A percentile compares a stretch with the other conserved stretches of the same genome.
phyloP scores from a whole-genome alignment of 2,888 invertebrate genomes.

The Archips xylosteana region DNA sequence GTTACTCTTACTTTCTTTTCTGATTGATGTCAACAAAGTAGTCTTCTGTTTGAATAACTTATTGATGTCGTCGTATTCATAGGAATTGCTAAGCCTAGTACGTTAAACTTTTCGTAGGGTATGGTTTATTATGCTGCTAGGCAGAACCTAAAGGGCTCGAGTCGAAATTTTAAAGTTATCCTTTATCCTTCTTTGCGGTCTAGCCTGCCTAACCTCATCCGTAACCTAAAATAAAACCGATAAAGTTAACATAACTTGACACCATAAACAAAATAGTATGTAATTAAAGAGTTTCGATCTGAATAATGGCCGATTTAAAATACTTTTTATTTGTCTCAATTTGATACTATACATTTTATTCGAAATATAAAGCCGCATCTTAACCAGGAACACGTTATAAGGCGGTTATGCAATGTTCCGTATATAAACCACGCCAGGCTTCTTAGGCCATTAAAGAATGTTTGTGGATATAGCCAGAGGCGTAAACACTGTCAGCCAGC shows the following conservation, averaged over 20 bases:
- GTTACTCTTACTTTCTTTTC: too few species aligned
- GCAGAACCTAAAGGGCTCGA: too few species aligned
- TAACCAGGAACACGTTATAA: background rate
- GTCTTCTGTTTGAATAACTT: too few species aligned
- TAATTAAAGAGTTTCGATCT: background rate
- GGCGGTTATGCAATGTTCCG: slow-evolving; percentile 56
- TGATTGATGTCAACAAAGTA: too few species aligned
- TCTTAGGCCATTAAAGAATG: slow-evolving; percentile 50
- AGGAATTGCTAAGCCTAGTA: slow-evolving; percentile 14
- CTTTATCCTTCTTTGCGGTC: slow-evolving; percentile 22
- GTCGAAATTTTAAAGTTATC: too few species aligned
- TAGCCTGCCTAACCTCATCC: background rate
- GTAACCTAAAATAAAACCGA: background rate
- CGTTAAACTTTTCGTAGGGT: slow-evolving; percentile 17
- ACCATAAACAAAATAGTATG: background rate
- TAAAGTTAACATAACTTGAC: background rate
- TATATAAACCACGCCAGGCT: slow-evolving; percentile 48
- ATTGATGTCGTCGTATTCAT: too few species aligned
- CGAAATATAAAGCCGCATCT: background rate
- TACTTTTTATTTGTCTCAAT: too few species aligned
- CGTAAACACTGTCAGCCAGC: slow-evolving; percentile 40
- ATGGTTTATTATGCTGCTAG: background rate
- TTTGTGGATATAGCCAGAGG: slow-evolving; percentile 45
- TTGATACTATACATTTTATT: too few species aligned
- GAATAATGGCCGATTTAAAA: background rate